Base-by-base conservation (phyloP, 2,113 vertebrate genomes). In the Elephas maximus region DNA sequence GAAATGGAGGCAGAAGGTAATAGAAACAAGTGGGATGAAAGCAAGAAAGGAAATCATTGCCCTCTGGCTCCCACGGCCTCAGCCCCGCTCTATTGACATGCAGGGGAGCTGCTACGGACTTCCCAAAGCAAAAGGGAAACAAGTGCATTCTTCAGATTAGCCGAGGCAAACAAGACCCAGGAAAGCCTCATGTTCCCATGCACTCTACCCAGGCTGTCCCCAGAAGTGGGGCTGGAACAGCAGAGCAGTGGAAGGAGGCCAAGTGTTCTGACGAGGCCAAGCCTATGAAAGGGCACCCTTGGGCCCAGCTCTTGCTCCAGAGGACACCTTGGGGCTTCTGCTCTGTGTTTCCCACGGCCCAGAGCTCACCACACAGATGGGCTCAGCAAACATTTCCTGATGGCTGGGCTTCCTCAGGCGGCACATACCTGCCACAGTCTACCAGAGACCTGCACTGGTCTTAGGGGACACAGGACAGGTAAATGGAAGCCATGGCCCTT, bases 131-230 rank as follows among this genome's bases (percentile, higher is more conserved):
- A 93, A 95, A 92, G 83, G 93, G 84, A 97, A 98, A 97, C 96
- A 97, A 97, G 83, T 30, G 33, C 97, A 98, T 98, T 98, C 96
- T 81, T 95, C 83, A 97, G 97, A 98, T 97, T 98, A 98, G 95
- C 90, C 0, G 80, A 97, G 93, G 76, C 94, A 95, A 97, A 98
- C 97, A 95, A 20, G 51, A 87, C 89, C 91, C 78, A 26, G 82
- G 94, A 71, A 76, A 89, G 87, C 33, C 83, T 73, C 76, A 2
- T 0, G 10, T 97, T 98, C 97, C 96, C 97, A 98, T 90, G 96
- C 90, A 45, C 57, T 26, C 4, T 0, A 4, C 71, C 77, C 0
- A 12, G 80, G 67, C 78, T 41, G 4, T 74, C 87, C 93, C 62
- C 48, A 30, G 78, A 48, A 89, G 83, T 65, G 37, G 30, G 26